phyloP scores from a whole-genome alignment of 2,888 invertebrate genomes.

The Polyommatus iphigenia region DNA sequence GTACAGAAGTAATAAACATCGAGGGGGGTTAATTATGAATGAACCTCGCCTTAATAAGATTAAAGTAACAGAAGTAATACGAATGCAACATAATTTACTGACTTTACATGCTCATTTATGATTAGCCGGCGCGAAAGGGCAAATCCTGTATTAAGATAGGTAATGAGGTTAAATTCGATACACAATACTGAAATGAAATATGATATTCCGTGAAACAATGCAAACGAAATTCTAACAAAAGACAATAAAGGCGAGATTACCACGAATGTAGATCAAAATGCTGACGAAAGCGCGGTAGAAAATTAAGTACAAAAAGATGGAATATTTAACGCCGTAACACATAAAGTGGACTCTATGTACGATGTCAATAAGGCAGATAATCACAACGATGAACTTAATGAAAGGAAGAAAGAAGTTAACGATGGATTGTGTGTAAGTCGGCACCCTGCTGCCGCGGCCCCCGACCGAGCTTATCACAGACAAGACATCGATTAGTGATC shows the following conservation, averaged over 20 bases:
- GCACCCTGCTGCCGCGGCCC: slow-evolving; percentile 79
- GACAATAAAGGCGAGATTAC: slow-evolving; percentile 59
- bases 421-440: slow-evolving; percentile 81
- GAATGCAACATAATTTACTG: slow-evolving; percentile 78
- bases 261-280: slow-evolving; percentile 52
- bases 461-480: slow-evolving; percentile 79
- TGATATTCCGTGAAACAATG: slow-evolving; percentile 49
- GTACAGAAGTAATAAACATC: slow-evolving; percentile 77
- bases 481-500: slow-evolving; percentile 81
- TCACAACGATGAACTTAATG: slow-evolving; percentile 68
- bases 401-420: slow-evolving; percentile 79
- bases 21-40: slow-evolving; percentile 79
- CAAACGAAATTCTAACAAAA: slow-evolving; percentile 60
- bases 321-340: slow-evolving; percentile 61
- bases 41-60: slow-evolving; percentile 62
- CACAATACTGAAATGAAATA: slow-evolving; percentile 54
- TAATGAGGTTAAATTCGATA: slow-evolving; percentile 77
- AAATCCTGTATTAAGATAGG: slow-evolving; percentile 81
- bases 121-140: slow-evolving; percentile 80
- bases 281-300: slow-evolving; percentile 78
- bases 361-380: slow-evolving; percentile 66
- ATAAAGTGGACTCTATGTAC: slow-evolving; percentile 64
- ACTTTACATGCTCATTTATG: slow-evolving; percentile 80
- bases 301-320: slow-evolving; percentile 73
- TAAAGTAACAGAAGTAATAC: slow-evolving; percentile 70